Conservation (phyloP, 2,797 vertebrate genomes). For the Telmatherina bonti region DNA sequence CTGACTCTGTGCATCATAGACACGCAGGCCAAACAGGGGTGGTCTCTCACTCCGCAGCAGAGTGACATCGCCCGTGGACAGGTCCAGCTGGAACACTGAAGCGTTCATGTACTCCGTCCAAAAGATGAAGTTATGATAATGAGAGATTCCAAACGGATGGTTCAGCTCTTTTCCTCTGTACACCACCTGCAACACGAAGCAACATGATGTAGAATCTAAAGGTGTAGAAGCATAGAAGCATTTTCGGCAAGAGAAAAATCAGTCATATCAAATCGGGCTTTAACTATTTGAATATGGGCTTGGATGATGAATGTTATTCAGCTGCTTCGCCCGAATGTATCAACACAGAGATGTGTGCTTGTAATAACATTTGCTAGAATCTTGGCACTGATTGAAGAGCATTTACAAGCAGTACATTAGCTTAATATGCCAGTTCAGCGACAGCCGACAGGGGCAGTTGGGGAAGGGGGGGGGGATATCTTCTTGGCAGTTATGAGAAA, state of each 20-base stretch:
- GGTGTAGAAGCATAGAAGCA: slow-evolving; percentile 34
- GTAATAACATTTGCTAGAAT: slow-evolving; percentile 69
- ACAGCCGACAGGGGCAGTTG: slow-evolving; percentile 34
- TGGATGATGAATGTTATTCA: slow-evolving; percentile 68
- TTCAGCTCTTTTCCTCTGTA: slow-evolving; percentile 97
- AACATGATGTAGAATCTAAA: slow-evolving; percentile 46
- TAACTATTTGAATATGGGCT: slow-evolving; percentile 52
- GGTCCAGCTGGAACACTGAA: slow-evolving; percentile 96
- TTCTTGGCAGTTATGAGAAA: slow-evolving; percentile 40
- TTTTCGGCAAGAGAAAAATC: slow-evolving; percentile 41
- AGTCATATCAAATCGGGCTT: slow-evolving; percentile 51
- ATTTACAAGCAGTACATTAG: slow-evolving; percentile 73
- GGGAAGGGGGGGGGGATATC: slow-evolving; percentile 37
- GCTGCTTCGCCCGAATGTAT: slow-evolving; percentile 66
- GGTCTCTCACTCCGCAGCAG: slow-evolving; percentile 93
- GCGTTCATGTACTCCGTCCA: slow-evolving; percentile 99
- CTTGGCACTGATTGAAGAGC: slow-evolving; percentile 74
- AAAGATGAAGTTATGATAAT: slow-evolving; percentile 93
- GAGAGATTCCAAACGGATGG: slow-evolving; percentile 97
- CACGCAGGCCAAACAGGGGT: slow-evolving; percentile 94
- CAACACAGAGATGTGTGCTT: slow-evolving; percentile 51
- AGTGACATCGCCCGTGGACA: slow-evolving; percentile 88
- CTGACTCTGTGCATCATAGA: slow-evolving; percentile 94
- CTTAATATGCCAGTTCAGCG: slow-evolving; percentile 51
- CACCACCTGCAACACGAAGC: slow-evolving; percentile 86